Evolutionary conservation across 1,140 invertebrate genomes (phyloP), one percentile per base, ranked within the genome.

Genomic region (Drosophila ambigua): DNA sequence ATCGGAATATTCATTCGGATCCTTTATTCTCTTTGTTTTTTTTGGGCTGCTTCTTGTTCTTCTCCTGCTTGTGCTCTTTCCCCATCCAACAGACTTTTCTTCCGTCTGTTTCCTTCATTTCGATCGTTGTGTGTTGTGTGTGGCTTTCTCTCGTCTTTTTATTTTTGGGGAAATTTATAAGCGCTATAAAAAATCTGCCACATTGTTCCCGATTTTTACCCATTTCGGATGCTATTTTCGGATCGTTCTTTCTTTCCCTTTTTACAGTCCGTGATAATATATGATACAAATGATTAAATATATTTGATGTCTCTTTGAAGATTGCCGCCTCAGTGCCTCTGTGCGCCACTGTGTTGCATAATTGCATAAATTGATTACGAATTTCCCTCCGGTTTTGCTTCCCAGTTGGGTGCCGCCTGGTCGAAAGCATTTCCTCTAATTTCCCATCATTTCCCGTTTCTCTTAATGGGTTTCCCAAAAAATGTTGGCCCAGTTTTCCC

Each of bases 331-430:
- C 31, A 9, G 31, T 31, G 31, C 31, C 31, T 26, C 16, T 26
- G 26, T 66, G 52, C 35, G 44, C 65, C 67, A 23, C 8, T 31
- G 23, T 69, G 61, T 85, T 85, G 81, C 82, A 81, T 85, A 87
- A 85, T 85, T 87, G 78, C 68, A 79, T 63, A 85, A 85, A 82
- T 85, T 85, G 82, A 87, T 85, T 85, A 78, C 45, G 77, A 68
- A 39, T 39, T 73, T 77, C 55, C 43, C 46, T 20, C 9, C 4
- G 23, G 24, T 39, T 35, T 11, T 35, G 3, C 9, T 39, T 1
- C 44, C 31, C 45, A 35, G 35, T 57, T 66, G 50, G 61, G 11
- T 2, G 16, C 13, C 46, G 50, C 59, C 57, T 58, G 35, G 35
- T 39, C 35, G 11, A 39, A 4, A 49, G 50, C 55, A 77, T 87